Evolutionary conservation across 1,140 invertebrate genomes (phyloP), one percentile per base, ranked within the genome.

Genomic region (Bombus superbus): DNA sequence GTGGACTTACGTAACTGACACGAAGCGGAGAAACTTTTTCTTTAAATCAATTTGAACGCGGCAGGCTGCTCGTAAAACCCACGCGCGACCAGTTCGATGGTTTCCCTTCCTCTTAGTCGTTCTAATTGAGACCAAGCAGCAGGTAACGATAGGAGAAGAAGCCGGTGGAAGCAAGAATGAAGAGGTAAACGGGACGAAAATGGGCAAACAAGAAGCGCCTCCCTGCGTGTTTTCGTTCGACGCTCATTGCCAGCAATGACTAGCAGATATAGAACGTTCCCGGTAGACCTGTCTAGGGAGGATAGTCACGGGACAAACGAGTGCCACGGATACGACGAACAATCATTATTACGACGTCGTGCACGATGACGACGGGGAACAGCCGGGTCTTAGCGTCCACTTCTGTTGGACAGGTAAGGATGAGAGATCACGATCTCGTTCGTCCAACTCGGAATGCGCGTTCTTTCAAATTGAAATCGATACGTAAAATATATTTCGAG

Each of bases 191-290:
- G 90, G 85, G 47, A 85, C 75, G 86, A 80, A 92, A 91, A 90
- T 91, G 91, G 88, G 87, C 88, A 91, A 92, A 87, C 83, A 79
- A 91, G 86, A 88, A 87, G 78, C 73, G 47, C 74, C 85, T 71
- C 68, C 86, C 83, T 77, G 85, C 86, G 28, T 35, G 85, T 53
- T 77, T 73, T 81, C 83, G 77, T 86, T 86, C 76, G 81, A 86
- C 53, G 86, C 91, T 92, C 89, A 88, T 92, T 90, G 88, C 82
- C 85, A 81, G 87, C 79, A 81, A 90, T 92, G 91, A 92, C 92
- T 90, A 85, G 91, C 92, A 88, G 87, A 92, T 92, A 89, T 79
- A 15, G 38, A n/a, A 57, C 32, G 88, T 80, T 88, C 82, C 18
- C 3, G 38, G 40, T 44, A 57, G 38, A 22, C 15, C 44, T 59